Percentiles rank a stretch among this genome's conserved stretches.
These are phyloP conservation scores for Ardeotis arabs DNA, from an alignment of 2,113 vertebrate genomes.

Conservation along the genomic window DNA sequence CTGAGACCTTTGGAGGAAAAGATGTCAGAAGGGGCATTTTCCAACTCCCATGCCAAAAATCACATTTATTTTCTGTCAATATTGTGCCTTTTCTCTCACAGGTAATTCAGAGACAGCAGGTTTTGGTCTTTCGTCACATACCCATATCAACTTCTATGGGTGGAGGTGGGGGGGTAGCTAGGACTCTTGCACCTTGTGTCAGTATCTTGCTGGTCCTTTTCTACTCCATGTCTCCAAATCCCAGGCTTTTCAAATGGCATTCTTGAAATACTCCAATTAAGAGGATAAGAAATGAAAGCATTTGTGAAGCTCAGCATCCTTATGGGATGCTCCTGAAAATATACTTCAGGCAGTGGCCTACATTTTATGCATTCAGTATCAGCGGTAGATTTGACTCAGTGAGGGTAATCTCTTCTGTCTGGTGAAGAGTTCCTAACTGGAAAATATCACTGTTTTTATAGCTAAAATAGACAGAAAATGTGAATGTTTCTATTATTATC, in stretches of 20 bases:
- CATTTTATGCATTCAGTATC: conserved; percentile 25
- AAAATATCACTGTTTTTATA: neutral
- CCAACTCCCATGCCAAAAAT: neutral
- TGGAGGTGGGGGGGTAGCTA: neutral
- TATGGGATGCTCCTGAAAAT: conserved; percentile 27
- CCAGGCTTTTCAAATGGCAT: neutral
- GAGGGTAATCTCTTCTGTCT: neutral
- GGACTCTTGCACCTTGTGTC: neutral
- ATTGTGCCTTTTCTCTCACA: neutral
- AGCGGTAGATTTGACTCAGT: neutral
- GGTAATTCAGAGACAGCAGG: neutral
- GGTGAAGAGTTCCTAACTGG: neutral
- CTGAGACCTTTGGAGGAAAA: neutral
- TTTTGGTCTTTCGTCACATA: neutral
- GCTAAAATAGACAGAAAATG: neutral
- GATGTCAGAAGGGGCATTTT: neutral
- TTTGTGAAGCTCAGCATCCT: neutral
- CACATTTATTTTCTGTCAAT: neutral
- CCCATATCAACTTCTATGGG: fast-evolving
- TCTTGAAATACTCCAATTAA: conserved; percentile 9
- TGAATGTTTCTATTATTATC: neutral
- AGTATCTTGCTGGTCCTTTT: neutral
- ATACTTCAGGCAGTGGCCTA: conserved; percentile 27
- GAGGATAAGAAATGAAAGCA: neutral
- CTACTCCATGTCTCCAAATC: neutral